Percentiles rank a stretch among this genome's conserved stretches.
Conservation (phyloP, 1,140 invertebrate genomes). For the Agrypnia vestita region DNA sequence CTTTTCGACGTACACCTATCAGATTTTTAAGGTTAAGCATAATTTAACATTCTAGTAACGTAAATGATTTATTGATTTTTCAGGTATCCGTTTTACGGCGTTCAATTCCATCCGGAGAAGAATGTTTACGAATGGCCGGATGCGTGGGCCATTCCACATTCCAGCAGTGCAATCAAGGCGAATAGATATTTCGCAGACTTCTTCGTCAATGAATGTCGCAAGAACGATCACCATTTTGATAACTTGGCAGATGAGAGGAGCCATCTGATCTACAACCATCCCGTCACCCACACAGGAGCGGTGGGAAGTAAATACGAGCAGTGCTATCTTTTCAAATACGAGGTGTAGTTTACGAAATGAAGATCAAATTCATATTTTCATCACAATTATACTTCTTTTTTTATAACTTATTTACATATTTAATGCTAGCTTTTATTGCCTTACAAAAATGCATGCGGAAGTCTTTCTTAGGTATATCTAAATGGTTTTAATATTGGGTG, state of each 20-base stretch:
- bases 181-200: conserved; percentile 90
- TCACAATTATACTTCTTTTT: too few species aligned
- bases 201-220: conserved; percentile 83
- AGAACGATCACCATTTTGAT: conserved; percentile 52
- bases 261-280: conserved; percentile 80
- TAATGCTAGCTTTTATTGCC: too few species aligned
- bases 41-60: neutral
- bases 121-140: conserved; percentile 84
- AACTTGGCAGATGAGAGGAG: conserved; percentile 68
- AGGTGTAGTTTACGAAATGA: neutral
- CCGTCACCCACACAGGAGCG: conserved; percentile 72
- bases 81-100: conserved; percentile 86
- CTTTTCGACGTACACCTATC: too few species aligned
- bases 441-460: too few species aligned
- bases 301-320: conserved; percentile 73
- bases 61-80: conserved; percentile 23
- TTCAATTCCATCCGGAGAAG: conserved; percentile 95
- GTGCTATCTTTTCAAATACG: conserved; percentile 72
- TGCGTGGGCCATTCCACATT: conserved; percentile 79
- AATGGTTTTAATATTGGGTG: too few species aligned
- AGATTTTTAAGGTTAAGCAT: too few species aligned
- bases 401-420: too few species aligned
- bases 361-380: too few species aligned
- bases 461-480: too few species aligned
- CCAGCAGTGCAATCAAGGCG: conserved; percentile 74